Evolutionary conservation across 2,113 vertebrate genomes (phyloP), one percentile per base, ranked within the genome.

Genomic region (Ceyx melanurus): DNA sequence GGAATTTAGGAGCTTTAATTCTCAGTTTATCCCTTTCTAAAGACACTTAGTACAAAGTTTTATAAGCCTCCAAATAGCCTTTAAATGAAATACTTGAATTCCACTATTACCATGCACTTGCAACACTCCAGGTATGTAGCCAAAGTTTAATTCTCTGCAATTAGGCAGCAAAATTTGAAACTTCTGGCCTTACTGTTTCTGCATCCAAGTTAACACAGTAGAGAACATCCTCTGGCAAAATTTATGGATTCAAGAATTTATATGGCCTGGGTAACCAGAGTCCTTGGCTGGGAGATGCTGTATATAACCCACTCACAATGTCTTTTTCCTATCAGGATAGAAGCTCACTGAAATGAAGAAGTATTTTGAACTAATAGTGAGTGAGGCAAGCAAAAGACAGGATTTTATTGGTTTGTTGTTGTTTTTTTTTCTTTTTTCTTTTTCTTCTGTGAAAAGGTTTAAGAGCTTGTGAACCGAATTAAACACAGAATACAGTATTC

Each of bases 1-100:
- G 71, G 61, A 89, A 70, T 58, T 82, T 58, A 70, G 56, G 28
- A 65, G 54, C 60, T 70, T 70, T 79, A 71, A 82, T 86, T 87
- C 83, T 77, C 83, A 58, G 19, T 13, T 13, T 15, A 72, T 68
- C 50, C 31, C 31, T 31, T 90, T 51, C 37, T 28, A 50, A 64
- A 80, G 46, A 90, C 61, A 81, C 43, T 74, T 31, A 68, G 11
- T 19, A 40, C 23, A 40, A 66, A 51, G 23, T 75, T 91, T 78
- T 65, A 56, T n/a, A 86, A 89, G 33, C 45, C 26, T 88, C 60
- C 83, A 92, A 88, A 83, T 4, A 50, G 15, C 18, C 35, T 87
- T 87, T 58, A 89, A 93, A 50, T 84, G 37, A 87, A 89, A 7
- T 54, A 12, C 45, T 79, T 54, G 42, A 73, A 28, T 81, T 77